A percentile compares a stretch with the other conserved stretches of the same genome.
phyloP scores from a whole-genome alignment of 2,113 vertebrate genomes.

The Aptenodytes forsteri region DNA sequence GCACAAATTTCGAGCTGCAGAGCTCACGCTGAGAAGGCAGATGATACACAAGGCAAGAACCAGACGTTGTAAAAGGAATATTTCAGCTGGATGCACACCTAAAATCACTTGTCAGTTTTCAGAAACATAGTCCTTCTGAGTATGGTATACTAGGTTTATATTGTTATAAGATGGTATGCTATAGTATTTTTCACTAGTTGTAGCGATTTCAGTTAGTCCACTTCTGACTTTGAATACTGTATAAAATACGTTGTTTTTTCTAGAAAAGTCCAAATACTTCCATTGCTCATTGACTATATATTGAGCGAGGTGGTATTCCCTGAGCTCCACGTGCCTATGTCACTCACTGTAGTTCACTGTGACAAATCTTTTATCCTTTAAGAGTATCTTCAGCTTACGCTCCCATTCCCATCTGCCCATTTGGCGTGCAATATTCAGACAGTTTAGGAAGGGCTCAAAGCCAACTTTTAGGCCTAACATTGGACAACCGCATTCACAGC shows the following conservation, averaged over 20 bases:
- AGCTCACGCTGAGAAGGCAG: not conserved
- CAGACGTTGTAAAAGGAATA: not conserved
- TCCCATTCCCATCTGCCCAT: not conserved
- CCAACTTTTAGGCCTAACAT: not conserved
- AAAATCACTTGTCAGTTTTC: not conserved
- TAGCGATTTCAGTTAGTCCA: not conserved
- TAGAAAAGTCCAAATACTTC: not conserved
- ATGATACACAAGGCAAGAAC: not conserved
- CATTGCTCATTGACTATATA: not conserved
- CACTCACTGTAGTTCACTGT: not conserved
- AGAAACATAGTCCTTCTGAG: not conserved
- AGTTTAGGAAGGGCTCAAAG: not conserved
- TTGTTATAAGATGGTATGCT: not conserved
- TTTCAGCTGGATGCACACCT: not conserved
- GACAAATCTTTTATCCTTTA: not conserved
- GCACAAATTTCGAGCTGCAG: not conserved
- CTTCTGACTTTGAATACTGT: not conserved
- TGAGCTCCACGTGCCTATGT: not conserved
- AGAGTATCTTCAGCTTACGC: not conserved
- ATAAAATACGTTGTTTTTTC: not conserved
- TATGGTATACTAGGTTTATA: not conserved
- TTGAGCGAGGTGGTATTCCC: rapidly evolving
- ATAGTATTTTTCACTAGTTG: not conserved
- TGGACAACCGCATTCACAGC: not conserved
- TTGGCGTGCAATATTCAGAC: not conserved